phyloP scores from a whole-genome alignment of 2,797 vertebrate genomes.

The Sphenopsis melanotis region DNA sequence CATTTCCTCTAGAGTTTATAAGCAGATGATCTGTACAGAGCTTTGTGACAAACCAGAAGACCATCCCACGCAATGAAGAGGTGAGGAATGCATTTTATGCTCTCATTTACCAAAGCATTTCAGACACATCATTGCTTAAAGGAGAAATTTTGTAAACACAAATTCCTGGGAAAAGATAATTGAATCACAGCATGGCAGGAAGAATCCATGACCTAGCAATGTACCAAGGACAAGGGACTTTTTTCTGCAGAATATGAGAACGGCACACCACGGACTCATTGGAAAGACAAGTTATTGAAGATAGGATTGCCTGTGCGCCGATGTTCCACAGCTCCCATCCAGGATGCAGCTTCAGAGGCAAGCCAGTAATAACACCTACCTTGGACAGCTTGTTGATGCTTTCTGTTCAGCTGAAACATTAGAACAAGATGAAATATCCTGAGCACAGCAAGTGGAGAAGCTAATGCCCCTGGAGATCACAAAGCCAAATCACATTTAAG shows the following conservation, averaged over 20 bases:
- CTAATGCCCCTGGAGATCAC: neutral
- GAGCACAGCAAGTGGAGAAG: neutral
- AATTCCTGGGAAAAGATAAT: neutral
- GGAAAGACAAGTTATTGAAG: neutral
- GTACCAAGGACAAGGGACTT: neutral
- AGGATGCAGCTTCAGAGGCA: neutral
- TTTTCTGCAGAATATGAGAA: neutral
- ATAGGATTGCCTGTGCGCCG: neutral
- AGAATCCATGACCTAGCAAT: neutral
- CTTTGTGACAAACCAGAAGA: neutral
- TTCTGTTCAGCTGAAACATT: neutral
- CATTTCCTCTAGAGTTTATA: neutral
- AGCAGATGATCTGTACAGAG: neutral
- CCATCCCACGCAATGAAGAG: neutral
- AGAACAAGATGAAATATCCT: conserved; percentile 19
- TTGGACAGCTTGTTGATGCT: neutral
- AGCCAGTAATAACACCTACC: neutral
- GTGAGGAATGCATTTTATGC: neutral
- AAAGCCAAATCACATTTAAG: conserved; percentile 35
- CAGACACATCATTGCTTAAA: neutral
- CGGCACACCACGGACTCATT: neutral
- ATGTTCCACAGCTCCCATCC: neutral
- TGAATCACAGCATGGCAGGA: neutral
- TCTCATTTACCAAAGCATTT: neutral
- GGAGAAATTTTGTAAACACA: neutral